These are phyloP conservation scores for Hydrolagus affinis DNA, from an alignment of 2,113 vertebrate species.

Conservation along the genomic window DNA sequence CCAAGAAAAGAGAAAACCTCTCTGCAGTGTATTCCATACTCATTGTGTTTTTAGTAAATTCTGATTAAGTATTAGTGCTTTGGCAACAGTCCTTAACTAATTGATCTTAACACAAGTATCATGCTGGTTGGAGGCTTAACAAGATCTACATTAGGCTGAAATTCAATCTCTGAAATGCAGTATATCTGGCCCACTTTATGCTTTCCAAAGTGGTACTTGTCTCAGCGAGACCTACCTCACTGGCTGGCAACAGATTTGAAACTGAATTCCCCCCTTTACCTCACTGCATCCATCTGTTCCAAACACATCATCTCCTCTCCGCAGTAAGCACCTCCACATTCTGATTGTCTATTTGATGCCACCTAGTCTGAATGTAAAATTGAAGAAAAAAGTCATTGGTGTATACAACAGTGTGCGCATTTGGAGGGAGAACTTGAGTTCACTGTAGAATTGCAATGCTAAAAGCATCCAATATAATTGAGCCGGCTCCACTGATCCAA, in stretches of 20 bases:
- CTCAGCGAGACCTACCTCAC: too few species aligned
- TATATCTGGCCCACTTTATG: background rate
- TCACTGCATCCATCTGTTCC: background rate
- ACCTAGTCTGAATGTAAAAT: background rate
- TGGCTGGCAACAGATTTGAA: background rate
- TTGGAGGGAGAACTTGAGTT: background rate
- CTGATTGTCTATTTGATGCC: background rate
- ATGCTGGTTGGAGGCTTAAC: background rate
- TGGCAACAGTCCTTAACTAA: background rate
- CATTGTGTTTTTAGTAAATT: background rate
- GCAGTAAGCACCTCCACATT: background rate
- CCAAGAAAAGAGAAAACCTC: background rate
- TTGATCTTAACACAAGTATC: background rate
- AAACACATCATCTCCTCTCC: too few species aligned
- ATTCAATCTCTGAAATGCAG: background rate
- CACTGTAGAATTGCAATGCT: background rate
- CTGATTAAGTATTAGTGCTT: background rate
- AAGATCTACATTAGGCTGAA: background rate
- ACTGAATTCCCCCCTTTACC: background rate
- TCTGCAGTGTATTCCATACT: background rate
- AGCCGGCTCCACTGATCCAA: background rate
- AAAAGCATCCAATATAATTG: background rate
- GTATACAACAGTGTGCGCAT: background rate
- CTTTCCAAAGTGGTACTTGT: too few species aligned
- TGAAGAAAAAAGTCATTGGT: background rate